phyloP scores from a whole-genome alignment of 2,797 vertebrate genomes.

The Anguilla anguilla region DNA sequence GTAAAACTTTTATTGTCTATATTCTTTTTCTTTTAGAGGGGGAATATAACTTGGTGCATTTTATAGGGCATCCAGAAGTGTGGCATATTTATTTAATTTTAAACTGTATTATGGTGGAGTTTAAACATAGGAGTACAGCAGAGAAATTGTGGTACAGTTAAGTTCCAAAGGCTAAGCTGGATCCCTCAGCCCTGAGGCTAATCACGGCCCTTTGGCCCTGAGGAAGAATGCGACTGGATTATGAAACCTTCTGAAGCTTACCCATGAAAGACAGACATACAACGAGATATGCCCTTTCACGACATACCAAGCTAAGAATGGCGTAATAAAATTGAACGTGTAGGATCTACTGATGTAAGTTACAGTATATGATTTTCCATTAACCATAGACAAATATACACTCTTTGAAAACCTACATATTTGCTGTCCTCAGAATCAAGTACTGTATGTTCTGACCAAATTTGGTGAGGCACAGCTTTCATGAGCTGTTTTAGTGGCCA shows the following conservation, averaged over 20 bases:
- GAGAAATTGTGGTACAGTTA: not conserved
- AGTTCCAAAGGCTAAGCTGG: not conserved
- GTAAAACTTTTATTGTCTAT: no score
- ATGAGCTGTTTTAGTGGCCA: no score
- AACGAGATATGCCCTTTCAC: not conserved
- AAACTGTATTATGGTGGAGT: not conserved
- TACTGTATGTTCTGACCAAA: no score
- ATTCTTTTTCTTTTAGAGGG: no score
- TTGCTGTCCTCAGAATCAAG: no score
- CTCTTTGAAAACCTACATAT: no score
- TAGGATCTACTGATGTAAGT: no score
- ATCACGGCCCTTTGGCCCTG: not conserved
- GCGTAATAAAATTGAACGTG: no score
- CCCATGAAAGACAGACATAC: slow-evolving; percentile 19
- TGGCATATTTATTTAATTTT: not conserved
- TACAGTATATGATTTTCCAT: no score
- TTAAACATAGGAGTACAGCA: not conserved
- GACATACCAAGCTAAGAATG: no score
- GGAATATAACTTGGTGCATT: not conserved
- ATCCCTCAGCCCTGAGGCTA: not conserved
- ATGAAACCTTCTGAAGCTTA: slow-evolving; percentile 11
- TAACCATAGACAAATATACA: no score
- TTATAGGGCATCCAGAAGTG: not conserved
- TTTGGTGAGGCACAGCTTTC: no score
- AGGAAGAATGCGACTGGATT: slow-evolving; percentile 13